Base-by-base conservation (phyloP, 2,888 invertebrate species). In the Sepiola atlantica region DNA sequence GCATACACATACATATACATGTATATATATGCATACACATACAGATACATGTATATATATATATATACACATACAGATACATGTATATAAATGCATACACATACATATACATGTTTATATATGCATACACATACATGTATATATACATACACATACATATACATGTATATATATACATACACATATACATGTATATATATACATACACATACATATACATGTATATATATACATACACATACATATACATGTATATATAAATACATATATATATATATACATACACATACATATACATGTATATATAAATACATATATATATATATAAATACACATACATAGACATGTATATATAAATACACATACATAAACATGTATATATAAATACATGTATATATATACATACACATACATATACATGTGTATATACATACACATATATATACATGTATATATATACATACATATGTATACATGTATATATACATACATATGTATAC, bases 151-250 rank as follows among this genome's bases (percentile, higher is more conserved):
- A 77, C 28, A 77, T 77, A 77, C 28, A 28, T 77, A 77, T 77
- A 77, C 28, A 77, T 77, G 28, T 77, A 77, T 77, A 77, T 77
- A 77, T 77, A 77, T 77, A 77, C 28, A 77, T 77, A 28, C 28
- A 77, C 28, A 77, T 77, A 77, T 77, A 77, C 28, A 77, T 77
- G 77, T 77, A 77, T 77, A 77, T 77, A 77, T 77, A 77, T 77
- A 77, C 28, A 77, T 77, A 77, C 28, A 77, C 28, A 77, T 77
- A 28, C 28, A 77, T 77, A 77, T 77, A 77, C 28, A 77, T 77
- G 28, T 77, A 77, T 77, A 77, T 77, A 77, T 77, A 77, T 77
- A 77, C 28, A 77, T 77, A 28, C 28, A 77, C 28, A 77, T 28
- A 77, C 28, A 77, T 28, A 28, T 77, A 77, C 28, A 77, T 77